These are phyloP conservation scores for Dermolepida albohirtum DNA, from an alignment of 2,888 invertebrate genomes.

Conservation along the genomic window DNA sequence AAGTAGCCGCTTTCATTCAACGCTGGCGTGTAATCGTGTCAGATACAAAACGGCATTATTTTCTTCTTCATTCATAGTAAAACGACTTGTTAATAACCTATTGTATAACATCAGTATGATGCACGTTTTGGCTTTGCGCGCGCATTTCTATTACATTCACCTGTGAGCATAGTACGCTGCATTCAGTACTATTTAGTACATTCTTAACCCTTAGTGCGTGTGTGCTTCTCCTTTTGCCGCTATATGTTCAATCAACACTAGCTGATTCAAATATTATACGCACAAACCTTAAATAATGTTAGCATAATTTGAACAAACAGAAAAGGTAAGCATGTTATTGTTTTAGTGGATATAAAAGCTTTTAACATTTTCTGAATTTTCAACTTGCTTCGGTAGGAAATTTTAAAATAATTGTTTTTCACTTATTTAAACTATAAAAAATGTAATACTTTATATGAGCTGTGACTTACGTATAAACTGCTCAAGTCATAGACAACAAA, in stretches of 20 bases:
- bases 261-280: neutral
- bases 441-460: no score
- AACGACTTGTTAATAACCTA: constrained; percentile 8
- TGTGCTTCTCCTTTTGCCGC: neutral
- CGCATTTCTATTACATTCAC: constrained; percentile 20
- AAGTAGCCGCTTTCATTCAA: constrained; percentile 7
- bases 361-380: no score
- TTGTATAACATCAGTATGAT: constrained; percentile 8
- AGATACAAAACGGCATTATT: neutral
- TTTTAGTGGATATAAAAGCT: no score
- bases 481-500: no score
- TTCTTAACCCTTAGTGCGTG: neutral
- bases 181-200: constrained; percentile 9
- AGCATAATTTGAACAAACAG: neutral
- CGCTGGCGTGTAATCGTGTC: neutral
- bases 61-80: constrained; percentile 14
- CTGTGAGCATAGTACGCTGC: constrained; percentile 18
- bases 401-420: no score
- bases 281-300: constrained; percentile 9
- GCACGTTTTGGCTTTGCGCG: constrained; percentile 12
- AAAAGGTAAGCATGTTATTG: no score
- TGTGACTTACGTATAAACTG: no score
- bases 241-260: neutral
- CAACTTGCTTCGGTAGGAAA: no score
- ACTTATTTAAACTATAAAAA: no score